Percentiles rank a stretch among this genome's conserved stretches.
These are phyloP conservation scores for Rhysida immarginata DNA, from an alignment of 1,140 invertebrate species.

Conservation along the genomic window DNA sequence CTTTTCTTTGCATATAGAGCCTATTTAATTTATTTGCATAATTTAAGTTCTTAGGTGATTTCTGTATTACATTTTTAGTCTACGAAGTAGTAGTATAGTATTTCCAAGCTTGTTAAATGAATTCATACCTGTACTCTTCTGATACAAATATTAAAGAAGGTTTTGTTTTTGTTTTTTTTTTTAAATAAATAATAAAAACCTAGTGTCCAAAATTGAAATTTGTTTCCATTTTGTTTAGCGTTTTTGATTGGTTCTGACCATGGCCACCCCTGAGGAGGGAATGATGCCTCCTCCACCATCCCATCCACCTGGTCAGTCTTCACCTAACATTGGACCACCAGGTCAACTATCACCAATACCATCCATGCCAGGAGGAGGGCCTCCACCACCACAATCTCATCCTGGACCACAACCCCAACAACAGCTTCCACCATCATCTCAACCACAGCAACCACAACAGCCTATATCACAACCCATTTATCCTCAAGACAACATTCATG, in stretches of 20 bases:
- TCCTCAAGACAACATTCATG: constrained; percentile 8
- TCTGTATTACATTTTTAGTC: too few species aligned
- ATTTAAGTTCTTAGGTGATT: too few species aligned
- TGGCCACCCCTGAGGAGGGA: not conserved
- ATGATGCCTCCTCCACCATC: not conserved
- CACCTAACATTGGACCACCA: not conserved
- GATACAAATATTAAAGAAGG: too few species aligned
- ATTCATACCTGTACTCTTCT: too few species aligned
- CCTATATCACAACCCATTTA: not conserved
- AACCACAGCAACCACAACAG: not conserved
- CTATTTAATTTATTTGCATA: too few species aligned
- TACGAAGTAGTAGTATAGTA: too few species aligned
- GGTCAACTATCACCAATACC: not conserved
- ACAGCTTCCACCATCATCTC: not conserved
- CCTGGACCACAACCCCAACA: not conserved
- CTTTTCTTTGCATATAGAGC: too few species aligned
- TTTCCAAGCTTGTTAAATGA: too few species aligned
- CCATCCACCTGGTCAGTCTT: not conserved
- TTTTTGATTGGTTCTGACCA: not conserved
- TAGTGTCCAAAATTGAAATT: too few species aligned
- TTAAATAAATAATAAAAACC: too few species aligned
- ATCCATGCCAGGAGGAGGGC: not conserved
- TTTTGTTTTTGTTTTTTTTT: too few species aligned
- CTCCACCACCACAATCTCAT: not conserved
- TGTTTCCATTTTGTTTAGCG: too few species aligned